Evolutionary conservation across 2,113 vertebrate species (phyloP).

Genomic region (Gymnorhina tibicen): DNA sequence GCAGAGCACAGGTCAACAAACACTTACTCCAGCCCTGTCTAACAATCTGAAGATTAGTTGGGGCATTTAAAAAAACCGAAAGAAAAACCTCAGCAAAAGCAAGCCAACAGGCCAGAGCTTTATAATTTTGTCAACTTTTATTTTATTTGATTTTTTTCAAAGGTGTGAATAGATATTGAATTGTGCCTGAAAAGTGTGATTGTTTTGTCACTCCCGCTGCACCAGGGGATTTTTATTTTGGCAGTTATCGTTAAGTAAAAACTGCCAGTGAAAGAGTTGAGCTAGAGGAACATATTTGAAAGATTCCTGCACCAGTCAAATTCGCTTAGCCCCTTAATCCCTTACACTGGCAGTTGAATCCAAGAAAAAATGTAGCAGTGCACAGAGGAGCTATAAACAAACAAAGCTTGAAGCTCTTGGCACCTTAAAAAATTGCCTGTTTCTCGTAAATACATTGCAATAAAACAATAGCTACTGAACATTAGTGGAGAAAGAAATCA

Average conservation of each 20-base stretch:
- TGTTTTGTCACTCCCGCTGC: slow-evolving; percentile 20
- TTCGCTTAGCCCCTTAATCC: slow-evolving; percentile 75
- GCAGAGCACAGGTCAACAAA: neutral
- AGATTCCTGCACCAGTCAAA: slow-evolving; percentile 70
- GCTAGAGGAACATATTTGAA: slow-evolving; percentile 55
- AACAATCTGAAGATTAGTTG: neutral
- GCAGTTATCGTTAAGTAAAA: slow-evolving; percentile 67
- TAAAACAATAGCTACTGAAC: slow-evolving; percentile 63
- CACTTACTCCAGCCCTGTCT: neutral
- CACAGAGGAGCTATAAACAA: slow-evolving; percentile 71
- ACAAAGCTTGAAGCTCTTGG: slow-evolving; percentile 55
- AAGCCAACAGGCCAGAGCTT: neutral
- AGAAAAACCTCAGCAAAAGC: neutral
- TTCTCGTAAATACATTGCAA: slow-evolving; percentile 65
- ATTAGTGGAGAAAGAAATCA: slow-evolving; percentile 49
- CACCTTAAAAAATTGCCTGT: slow-evolving; percentile 40
- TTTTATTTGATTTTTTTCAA: neutral
- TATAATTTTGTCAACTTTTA: neutral
- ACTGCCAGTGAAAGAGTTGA: slow-evolving; percentile 59
- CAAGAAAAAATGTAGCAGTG: slow-evolving; percentile 51
- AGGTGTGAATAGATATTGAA: slow-evolving; percentile 3
- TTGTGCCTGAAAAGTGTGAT: slow-evolving; percentile 34
- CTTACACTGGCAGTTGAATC: slow-evolving; percentile 69
- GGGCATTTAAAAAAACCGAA: neutral
- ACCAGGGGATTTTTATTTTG: slow-evolving; percentile 12